Evolutionary conservation across 2,797 vertebrate genomes (phyloP), one percentile per base, ranked within the genome.

Genomic region (Sphenopsis melanotis): DNA sequence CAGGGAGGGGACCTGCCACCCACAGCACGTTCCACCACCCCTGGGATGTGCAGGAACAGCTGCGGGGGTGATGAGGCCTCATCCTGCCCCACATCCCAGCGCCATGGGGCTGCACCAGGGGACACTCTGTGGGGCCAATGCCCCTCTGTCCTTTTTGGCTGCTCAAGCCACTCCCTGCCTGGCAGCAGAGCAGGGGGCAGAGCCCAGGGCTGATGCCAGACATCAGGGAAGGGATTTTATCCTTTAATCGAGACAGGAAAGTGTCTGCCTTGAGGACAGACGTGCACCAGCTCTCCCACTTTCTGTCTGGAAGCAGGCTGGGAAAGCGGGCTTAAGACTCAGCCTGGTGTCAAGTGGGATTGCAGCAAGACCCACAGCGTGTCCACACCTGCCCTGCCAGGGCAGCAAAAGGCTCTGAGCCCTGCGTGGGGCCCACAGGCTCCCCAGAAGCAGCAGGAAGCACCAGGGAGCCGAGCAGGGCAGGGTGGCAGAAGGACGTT

Each of bases 391-490:
- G 86, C 53, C 83, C 4, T 8, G 56, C 89, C 24, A 16, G 29
- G 75, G 57, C 47, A 34, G 72, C 10, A 78, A 15, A 59, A 46
- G 32, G 18, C 30, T 30, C 69, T 0, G 11, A 1, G 2, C 9
- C 26, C 72, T 4, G 6, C 1, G 0, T 3, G 2, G 53, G 72
- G 82, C 80, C 22, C 30, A 9, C 8, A 16, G 63, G 26, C 26
- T 78, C 75, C 78, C 41, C 52, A 69, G 80, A 42, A 32, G 20
- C 57, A 36, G 52, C n/a, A 10, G n/a, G 10, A 56, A 77, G 26
- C 2, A 0, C 42, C 3, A 4, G 10, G 1, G 11, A 74, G 63
- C 34, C 2, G 0, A 72, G 57, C 44, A 13, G 1, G 0, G 47
- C 68, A 61, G 2, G 10, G 37, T 12, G 78, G 66, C 87, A 81